These are phyloP conservation scores for Pantherophis alleghaniensis DNA, from an alignment of 2,797 vertebrate genomes.

Conservation along the genomic window DNA sequence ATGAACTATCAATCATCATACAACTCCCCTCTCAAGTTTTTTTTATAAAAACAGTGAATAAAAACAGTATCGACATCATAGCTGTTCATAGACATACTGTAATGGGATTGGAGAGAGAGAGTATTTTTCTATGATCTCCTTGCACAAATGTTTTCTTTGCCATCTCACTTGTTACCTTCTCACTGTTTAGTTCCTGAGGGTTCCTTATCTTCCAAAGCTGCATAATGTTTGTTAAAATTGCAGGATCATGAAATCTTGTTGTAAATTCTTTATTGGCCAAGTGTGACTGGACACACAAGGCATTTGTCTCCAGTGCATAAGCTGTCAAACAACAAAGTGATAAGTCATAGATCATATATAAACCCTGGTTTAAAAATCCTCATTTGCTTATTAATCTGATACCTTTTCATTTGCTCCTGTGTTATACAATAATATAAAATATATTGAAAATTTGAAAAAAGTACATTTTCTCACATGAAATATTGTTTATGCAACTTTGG, in stretches of 20 bases:
- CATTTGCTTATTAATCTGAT: conserved; percentile 52
- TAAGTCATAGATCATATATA: not conserved
- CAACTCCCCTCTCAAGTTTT: not conserved
- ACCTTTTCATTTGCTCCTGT: not conserved
- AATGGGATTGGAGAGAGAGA: not conserved
- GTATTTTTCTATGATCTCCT: not conserved
- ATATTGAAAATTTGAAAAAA: not conserved
- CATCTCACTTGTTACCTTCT: not conserved
- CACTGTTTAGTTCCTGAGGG: not conserved
- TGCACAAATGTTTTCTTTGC: not conserved
- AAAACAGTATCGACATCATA: not conserved
- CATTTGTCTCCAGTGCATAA: not conserved
- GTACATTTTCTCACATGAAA: not conserved
- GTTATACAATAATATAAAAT: not conserved
- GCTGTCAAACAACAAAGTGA: not conserved
- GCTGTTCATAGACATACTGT: not conserved
- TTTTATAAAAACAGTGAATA: not conserved
- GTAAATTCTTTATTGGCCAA: not conserved
- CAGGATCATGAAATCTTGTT: not conserved
- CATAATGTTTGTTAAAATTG: not conserved
- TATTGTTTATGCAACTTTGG: not conserved
- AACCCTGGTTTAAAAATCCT: conserved; percentile 50
- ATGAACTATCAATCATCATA: not conserved
- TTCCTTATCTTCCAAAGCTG: not conserved
- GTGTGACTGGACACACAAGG: not conserved